phyloP scores from a whole-genome alignment of 2,113 vertebrate genomes.

The Halichoerus grypus region DNA sequence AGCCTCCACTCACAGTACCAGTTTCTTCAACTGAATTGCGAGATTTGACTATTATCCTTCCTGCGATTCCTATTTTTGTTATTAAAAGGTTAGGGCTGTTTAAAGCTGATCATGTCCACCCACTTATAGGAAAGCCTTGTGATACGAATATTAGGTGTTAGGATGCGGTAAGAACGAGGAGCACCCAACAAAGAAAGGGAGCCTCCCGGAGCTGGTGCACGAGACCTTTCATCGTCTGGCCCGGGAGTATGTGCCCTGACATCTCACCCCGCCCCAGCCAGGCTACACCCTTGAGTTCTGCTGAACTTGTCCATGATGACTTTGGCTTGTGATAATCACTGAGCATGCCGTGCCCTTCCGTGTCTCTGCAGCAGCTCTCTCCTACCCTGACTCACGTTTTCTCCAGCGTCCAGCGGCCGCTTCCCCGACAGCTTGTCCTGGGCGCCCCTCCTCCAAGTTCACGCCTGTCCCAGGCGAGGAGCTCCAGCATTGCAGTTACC shows the following conservation, averaged over 20 bases:
- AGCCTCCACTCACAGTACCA: not conserved
- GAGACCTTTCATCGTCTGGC: rapidly evolving
- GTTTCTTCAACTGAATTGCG: not conserved
- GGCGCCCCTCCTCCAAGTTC: not conserved
- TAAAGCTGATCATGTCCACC: not conserved
- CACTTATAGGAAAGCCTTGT: not conserved
- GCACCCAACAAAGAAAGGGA: not conserved
- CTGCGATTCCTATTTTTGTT: conserved; percentile 10
- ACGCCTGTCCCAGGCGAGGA: not conserved
- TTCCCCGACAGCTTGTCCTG: not conserved
- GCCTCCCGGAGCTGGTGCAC: not conserved
- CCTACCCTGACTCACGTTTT: not conserved
- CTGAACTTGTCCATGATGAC: not conserved
- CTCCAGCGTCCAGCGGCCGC: no score
- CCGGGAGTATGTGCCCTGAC: not conserved
- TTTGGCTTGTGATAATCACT: not conserved
- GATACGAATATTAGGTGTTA: not conserved
- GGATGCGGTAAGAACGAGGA: no score
- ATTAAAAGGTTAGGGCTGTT: not conserved
- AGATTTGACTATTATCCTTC: not conserved
- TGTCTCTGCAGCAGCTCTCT: not conserved
- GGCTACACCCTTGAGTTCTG: not conserved
- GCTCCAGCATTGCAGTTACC: not conserved
- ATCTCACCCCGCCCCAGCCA: rapidly evolving
- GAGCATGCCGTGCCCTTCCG: not conserved